These are phyloP conservation scores for Hypomecis atomaria DNA, from an alignment of 2,888 invertebrate species.

Conservation along the genomic window DNA sequence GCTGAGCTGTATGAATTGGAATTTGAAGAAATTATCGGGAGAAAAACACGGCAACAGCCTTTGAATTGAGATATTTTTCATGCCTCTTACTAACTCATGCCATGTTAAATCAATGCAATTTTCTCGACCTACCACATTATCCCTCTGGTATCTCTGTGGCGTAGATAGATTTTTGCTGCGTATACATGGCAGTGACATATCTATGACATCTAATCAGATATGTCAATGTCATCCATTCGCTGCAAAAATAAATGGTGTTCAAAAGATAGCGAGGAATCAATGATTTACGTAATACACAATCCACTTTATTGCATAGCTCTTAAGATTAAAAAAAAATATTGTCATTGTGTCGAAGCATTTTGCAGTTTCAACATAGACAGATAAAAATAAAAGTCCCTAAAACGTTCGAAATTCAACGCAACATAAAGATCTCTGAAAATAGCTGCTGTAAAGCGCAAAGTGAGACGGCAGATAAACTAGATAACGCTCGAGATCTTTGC, in stretches of 20 bases:
- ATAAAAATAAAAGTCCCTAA: slow-evolving; percentile 36
- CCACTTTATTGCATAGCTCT: neutral
- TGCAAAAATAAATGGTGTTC: neutral
- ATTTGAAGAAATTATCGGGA: no score
- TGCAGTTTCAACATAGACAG: slow-evolving; percentile 16
- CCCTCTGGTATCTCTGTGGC: no score
- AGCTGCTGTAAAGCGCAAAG: slow-evolving; percentile 67
- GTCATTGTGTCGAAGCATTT: slow-evolving; percentile 4
- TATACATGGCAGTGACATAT: no score
- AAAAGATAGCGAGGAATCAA: neutral
- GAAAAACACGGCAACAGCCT: no score
- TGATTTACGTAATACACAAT: neutral
- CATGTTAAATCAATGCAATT: no score
- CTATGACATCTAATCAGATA: no score
- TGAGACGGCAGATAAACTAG: slow-evolving; percentile 83
- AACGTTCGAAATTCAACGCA: slow-evolving; percentile 43
- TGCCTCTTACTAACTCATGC: no score
- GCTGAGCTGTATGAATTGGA: no score
- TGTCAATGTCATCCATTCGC: neutral
- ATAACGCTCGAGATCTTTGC: slow-evolving; percentile 85
- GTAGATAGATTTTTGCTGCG: no score
- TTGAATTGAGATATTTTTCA: no score
- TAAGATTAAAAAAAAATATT: neutral
- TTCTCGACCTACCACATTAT: no score
- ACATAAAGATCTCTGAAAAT: slow-evolving; percentile 68